Evolutionary conservation across 2,888 invertebrate species (phyloP).

Genomic region (Merodon equestris): DNA sequence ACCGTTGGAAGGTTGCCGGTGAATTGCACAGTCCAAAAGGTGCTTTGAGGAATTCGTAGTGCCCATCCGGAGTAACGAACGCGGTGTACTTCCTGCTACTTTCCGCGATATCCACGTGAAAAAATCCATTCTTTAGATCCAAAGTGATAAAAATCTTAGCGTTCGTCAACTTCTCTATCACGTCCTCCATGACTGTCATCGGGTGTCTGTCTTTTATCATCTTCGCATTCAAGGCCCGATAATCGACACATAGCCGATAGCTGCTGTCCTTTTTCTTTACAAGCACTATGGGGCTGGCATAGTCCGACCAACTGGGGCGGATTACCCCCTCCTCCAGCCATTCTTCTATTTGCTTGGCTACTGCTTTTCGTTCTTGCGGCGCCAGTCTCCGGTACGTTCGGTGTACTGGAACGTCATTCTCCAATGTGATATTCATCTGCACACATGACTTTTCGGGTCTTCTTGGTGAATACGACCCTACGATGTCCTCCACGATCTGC

Average conservation of each 20-base stretch:
- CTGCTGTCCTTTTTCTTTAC: constrained; percentile 70
- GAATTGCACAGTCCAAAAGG: no score
- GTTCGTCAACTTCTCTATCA: constrained; percentile 64
- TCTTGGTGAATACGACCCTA: constrained; percentile 65
- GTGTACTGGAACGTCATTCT: constrained; percentile 69
- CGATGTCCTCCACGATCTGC: background rate
- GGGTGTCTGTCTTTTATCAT: constrained; percentile 37
- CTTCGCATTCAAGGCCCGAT: constrained; percentile 44
- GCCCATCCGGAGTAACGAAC: no score
- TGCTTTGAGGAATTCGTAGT: no score
- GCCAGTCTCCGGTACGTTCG: constrained; percentile 9
- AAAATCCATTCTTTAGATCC: no score
- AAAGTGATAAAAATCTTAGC: no score
- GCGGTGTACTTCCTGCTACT: no score
- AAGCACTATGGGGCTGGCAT: constrained; percentile 71
- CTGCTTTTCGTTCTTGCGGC: constrained; percentile 1
- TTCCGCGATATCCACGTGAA: no score
- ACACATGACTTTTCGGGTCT: constrained; percentile 7
- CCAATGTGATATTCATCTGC: constrained; percentile 8
- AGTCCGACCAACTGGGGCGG: constrained; percentile 60
- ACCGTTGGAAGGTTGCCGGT: no score
- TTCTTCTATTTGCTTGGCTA: constrained; percentile 8
- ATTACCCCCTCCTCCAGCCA: constrained; percentile 56
- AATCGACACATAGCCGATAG: constrained; percentile 71
- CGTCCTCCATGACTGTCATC: constrained; percentile 34